Base-by-base conservation (phyloP, 2,113 vertebrate species). In the Hippolais icterina region DNA sequence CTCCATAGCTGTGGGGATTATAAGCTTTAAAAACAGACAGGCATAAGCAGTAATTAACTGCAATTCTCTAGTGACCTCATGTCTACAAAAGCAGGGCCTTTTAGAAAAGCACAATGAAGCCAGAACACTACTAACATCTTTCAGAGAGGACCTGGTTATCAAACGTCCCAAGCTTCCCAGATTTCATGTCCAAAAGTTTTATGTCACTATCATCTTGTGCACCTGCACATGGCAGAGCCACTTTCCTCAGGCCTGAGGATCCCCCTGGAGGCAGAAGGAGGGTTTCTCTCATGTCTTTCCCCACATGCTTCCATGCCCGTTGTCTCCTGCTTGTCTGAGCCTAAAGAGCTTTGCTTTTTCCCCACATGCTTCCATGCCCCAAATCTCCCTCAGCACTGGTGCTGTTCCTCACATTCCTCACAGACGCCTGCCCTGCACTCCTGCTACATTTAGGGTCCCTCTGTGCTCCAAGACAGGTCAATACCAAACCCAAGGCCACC, bases 21-120 rank as follows among this genome's bases (percentile, higher is more conserved):
- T 52, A 81, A 86, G 68, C 33, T 92, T 94, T 86, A 80, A 83
- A 90, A 83, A 63, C 71, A 93, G 82, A 85, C 37, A 85, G 35
- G 68, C 83, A 84, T 82, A 92, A 96, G 81, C 64, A 88, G 79
- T 56, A 96, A 95, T 94, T 90, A 96, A 87, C 76, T 63, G 44
- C 65, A 94, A 92, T 89, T 93, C 90, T 95, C 89, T 60, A 81
- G 92, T 89, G 87, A 90, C 76, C 71, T 66, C 41, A 11, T 54
- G 88, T 66, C 90, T 90, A 92, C 83, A 89, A 78, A 86, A 75
- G 60, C 60, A 86, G 11, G 22, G 60, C 29, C 56, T 90, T 87
- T 64, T 53, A 25, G 59, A 89, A 93, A 81, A 78, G 76, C 60
- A 71, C 0, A 5, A 61, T 60, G 82, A 93, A 96, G 56, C 68